Evolutionary conservation across 37 sponge, comb jelly and placozoan species (phyloP).

Genomic region (Crambe crambe): DNA sequence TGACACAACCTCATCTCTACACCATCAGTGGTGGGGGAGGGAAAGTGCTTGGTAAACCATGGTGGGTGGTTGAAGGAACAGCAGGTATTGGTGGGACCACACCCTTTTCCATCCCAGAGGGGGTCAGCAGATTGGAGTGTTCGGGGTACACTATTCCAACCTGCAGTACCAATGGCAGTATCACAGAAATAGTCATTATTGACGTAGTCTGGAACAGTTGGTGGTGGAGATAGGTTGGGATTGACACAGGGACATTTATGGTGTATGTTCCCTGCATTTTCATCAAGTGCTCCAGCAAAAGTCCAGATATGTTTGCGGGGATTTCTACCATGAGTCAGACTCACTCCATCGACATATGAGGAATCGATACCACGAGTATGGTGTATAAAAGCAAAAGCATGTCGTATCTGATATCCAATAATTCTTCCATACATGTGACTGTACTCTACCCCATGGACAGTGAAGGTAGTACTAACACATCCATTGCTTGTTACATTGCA

Average conservation of each 20-base stretch:
- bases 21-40: neutral
- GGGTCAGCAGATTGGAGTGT: slow-evolving; percentile 15
- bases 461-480: neutral
- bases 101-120: slow-evolving; percentile 47
- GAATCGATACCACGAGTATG: neutral
- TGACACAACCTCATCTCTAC: slow-evolving; percentile 5
- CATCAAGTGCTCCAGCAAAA: slow-evolving; percentile 10
- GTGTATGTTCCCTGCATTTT: neutral
- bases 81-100: slow-evolving; percentile 9
- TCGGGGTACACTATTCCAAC: too few species aligned
- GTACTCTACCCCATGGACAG: neutral
- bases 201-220: slow-evolving; percentile 6
- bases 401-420: slow-evolving; percentile 9
- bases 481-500: neutral
- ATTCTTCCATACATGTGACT: slow-evolving; percentile 33
- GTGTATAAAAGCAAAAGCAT: slow-evolving; percentile 10
- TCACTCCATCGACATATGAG: slow-evolving; percentile 32
- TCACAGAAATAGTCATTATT: slow-evolving; percentile 49
- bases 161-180: neutral
- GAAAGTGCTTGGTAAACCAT: neutral
- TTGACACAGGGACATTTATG: slow-evolving; percentile 14
- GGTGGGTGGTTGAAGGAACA: slow-evolving; percentile 21
- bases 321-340: slow-evolving; percentile 30
- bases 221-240: neutral
- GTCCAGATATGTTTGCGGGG: slow-evolving; percentile 49